Evolutionary conservation across 2,113 vertebrate species (phyloP).

Genomic region (Eidolon helvum): DNA sequence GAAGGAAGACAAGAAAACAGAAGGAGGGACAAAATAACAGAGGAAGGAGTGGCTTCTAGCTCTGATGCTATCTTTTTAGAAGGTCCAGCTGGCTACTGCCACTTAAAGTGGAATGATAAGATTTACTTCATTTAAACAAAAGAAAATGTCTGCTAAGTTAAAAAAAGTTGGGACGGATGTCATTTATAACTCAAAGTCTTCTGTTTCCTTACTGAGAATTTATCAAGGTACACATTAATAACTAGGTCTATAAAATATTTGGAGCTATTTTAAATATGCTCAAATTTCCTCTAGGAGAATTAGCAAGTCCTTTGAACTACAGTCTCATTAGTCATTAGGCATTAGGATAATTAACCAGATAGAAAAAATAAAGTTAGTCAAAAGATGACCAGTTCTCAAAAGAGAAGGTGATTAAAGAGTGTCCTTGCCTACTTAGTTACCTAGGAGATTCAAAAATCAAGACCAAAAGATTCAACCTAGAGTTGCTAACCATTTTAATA

Average conservation of each 20-base stretch:
- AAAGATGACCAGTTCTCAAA: constrained; percentile 58
- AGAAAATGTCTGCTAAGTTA: not conserved
- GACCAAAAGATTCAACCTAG: not conserved
- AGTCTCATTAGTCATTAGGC: constrained; percentile 27
- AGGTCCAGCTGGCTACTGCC: not conserved
- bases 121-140: not conserved
- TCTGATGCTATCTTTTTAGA: not conserved
- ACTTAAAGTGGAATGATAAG: not conserved
- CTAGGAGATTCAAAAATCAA: constrained; percentile 24
- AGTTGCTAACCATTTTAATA: constrained; percentile 47
- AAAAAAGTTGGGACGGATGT: not conserved
- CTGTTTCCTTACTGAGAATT: constrained; percentile 35
- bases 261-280: constrained; percentile 48
- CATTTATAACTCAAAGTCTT: not conserved
- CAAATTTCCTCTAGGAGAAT: constrained; percentile 58
- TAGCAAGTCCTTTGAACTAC: not conserved
- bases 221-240: constrained; percentile 52
- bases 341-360: constrained; percentile 63
- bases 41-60: not conserved
- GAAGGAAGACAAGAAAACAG: not conserved
- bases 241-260: not conserved
- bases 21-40: no score
- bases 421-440: constrained; percentile 14
- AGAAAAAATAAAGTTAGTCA: constrained; percentile 56
- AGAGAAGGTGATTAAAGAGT: not conserved